phyloP scores from a whole-genome alignment of 2,888 invertebrate genomes.

The Rhodophaea formosa region DNA sequence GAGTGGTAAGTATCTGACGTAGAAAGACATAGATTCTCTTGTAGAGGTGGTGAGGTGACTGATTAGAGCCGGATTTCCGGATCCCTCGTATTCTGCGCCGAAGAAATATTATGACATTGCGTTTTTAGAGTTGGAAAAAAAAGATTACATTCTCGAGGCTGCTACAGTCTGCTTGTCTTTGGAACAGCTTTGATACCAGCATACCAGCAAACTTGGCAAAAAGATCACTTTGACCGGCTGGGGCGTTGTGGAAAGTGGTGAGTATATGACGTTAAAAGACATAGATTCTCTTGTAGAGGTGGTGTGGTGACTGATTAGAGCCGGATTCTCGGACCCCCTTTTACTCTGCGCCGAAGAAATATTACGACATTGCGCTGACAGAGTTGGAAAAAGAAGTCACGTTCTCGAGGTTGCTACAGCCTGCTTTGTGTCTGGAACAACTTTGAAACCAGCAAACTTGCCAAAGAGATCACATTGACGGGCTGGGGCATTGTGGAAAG shows the following conservation, averaged over 20 bases:
- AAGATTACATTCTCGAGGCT: constrained; percentile 30
- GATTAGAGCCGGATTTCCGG: too few relatives aligned
- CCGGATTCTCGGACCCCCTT: too few relatives aligned
- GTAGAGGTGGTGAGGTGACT: too few relatives aligned
- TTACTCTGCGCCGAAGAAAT: too few relatives aligned
- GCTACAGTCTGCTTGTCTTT: constrained; percentile 59
- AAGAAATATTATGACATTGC: too few relatives aligned
- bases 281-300: too few relatives aligned
- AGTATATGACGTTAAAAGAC: too few relatives aligned
- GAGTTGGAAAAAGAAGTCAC: background rate
- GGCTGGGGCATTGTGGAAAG: constrained; percentile 58
- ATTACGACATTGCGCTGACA: too few relatives aligned
- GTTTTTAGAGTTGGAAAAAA: too few relatives aligned
- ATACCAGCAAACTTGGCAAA: constrained; percentile 31
- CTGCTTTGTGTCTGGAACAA: constrained; percentile 56
- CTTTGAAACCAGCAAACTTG: constrained; percentile 29
- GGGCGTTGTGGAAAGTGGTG: constrained; percentile 53
- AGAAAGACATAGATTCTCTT: too few relatives aligned
- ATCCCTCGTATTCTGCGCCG: too few relatives aligned
- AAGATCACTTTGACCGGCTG: constrained; percentile 53
- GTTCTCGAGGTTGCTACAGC: constrained; percentile 43
- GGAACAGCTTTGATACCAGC: constrained; percentile 32
- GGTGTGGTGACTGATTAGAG: too few relatives aligned
- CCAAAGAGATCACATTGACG: constrained; percentile 41
- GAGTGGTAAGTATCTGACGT: constrained; percentile 43